Evolutionary conservation across 2,888 invertebrate species (phyloP), one percentile per base, ranked within the genome.

Genomic region (Spodoptera exigua): DNA sequence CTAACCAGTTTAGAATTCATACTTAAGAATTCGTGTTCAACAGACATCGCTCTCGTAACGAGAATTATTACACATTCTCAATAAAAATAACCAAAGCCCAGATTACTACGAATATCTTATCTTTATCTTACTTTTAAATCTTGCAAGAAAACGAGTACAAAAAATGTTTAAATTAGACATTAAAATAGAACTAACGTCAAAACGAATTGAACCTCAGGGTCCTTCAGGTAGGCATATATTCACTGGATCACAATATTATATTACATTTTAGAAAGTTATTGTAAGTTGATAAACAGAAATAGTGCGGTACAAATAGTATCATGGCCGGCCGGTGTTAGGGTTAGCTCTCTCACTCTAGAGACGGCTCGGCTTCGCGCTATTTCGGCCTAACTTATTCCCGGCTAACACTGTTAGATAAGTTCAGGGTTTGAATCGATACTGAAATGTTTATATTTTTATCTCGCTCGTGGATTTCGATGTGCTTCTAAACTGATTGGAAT

Each of bases 361-460:
- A 14, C 34, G 46, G 16, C n/a, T 16, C 44, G 41, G 17, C 36
- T 54, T 16, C 34, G 21, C 54, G 70, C 55, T 70, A 70, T 69
- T 70, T 60, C 34, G 4, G 51, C 12, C 12, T 34, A 41, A 35
- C 34, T 51, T 70, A 70, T 69, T 69, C 44, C 35, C 48, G 14
- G 66, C 44, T 40, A 16, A 40, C 18, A 16, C 36, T 16, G 34
- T 41, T 37, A 47, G n/a, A n/a, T 51, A 55, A 55, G 55, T 70
- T 65, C 55, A 61, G 55, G 70, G 68, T 60, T 40, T 47, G 37
- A 57, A 70, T 65, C 70, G 40, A 65, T 65, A 48, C 51, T 44
- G 43, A 45, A 52, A 41, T 27, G 36, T 48, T 60, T 47, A 36
- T 40, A 21, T 53, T 43, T 44, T 18, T 39, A 35, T 57, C 32